Base-by-base conservation (phyloP, 2,797 vertebrate species). In the Anomalospiza imberbis region DNA sequence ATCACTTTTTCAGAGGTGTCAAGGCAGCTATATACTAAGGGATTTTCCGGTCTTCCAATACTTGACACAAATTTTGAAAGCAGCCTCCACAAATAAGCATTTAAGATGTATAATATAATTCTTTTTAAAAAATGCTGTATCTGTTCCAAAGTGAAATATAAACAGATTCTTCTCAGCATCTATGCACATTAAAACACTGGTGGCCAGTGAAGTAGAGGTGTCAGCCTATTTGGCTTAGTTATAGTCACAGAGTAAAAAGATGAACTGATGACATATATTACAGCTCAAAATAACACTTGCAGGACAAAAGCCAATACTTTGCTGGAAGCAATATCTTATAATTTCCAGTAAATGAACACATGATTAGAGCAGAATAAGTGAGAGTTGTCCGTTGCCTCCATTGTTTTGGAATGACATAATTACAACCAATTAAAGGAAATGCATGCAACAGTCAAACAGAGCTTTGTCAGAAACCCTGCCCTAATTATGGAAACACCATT, bases 181-280 rank as follows among this genome's bases (percentile, higher is more conserved):
- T n/a, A 18, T 14, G 2, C 14, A 31, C 28, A 31, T 47, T 25
- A 45, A 80, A 83, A 62, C 9, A 38, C 3, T 34, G 26, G 8
- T 42, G 11, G 13, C 7, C 31, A 48, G 10, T 50, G 32, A 36
- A 11, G 15, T 48, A 53, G 32, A 57, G 29, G n/a, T 57, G 4
- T 50, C 60, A 66, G 22, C 24, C 21, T 84, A 5, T 8, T 81
- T 63, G 29, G 11, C 6, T 74, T 44, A n/a, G 5, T 10, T 54
- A 17, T 18, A 70, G 10, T 3, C 20, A 63, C 68, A 73, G 11
- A 47, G 10, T 32, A n/a, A 75, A 79, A 76, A 71, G 28, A 47
- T 10, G 13, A 13, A 34, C 8, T 2, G 10, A 45, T 1, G 2
- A 9, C 22, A 16, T 7, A 9, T 11, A 21, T 3, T 25, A 18